These are phyloP conservation scores for Conchocele bisecta DNA, from an alignment of 2,888 invertebrate species.

Conservation along the genomic window DNA sequence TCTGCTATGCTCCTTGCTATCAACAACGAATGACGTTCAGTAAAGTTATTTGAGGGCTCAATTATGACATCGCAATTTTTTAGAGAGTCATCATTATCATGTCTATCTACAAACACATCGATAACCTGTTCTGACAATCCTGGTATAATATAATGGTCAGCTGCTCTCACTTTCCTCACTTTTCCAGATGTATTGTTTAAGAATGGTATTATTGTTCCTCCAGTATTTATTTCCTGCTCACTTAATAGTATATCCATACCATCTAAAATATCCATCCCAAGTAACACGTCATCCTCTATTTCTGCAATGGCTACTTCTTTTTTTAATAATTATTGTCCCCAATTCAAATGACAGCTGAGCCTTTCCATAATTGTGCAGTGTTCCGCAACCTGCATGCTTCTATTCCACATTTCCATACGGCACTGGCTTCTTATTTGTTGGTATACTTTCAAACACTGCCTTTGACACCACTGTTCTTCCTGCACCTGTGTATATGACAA, in stretches of 20 bases:
- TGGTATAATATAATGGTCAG: slow-evolving; percentile 28
- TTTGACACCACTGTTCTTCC: slow-evolving; percentile 7
- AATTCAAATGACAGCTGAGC: background rate
- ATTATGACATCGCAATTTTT: slow-evolving; percentile 14
- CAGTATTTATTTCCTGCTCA: slow-evolving; percentile 10
- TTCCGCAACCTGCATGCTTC: slow-evolving; percentile 18
- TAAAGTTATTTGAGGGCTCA: slow-evolving; percentile 32
- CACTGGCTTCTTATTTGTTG: background rate
- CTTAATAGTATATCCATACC: slow-evolving; percentile 15
- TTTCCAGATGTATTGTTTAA: too few species aligned
- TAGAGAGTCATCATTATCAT: slow-evolving; percentile 13
- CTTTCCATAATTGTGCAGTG: background rate
- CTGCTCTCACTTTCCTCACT: slow-evolving; percentile 6
- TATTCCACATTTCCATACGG: slow-evolving; percentile 5
- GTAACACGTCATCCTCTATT: slow-evolving; percentile 25
- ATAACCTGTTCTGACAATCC: slow-evolving; percentile 33
- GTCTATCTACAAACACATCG: slow-evolving; percentile 34
- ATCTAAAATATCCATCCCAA: slow-evolving; percentile 25
- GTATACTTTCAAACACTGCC: slow-evolving; percentile 11
- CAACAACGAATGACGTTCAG: slow-evolving; percentile 28
- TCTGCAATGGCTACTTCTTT: slow-evolving; percentile 13
- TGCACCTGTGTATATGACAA: slow-evolving; percentile 20
- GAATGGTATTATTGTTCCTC: too few species aligned
- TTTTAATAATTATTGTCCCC: background rate
- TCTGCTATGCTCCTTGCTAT: slow-evolving; percentile 40